Evolutionary conservation across 2,797 vertebrate species (phyloP), one percentile per base, ranked within the genome.

Genomic region (Danio choprae): DNA sequence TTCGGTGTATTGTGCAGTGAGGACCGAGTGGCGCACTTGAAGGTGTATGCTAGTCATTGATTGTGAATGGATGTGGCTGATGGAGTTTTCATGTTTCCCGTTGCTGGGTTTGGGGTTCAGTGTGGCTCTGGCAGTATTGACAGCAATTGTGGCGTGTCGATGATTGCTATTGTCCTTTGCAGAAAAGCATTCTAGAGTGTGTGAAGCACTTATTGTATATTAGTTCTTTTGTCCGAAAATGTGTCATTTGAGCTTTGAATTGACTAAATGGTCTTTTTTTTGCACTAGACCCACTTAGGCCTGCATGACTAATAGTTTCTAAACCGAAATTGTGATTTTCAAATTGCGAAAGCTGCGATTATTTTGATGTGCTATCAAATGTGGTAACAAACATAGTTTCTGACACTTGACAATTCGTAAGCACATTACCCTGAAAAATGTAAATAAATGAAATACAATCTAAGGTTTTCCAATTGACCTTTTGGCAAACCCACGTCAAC

Each of bases 21-120:
- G 20, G 3, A 44, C 43, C 15, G 53, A 16, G 6, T 53, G n/a
- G 10, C n/a, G 9, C 44, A 38, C 56, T 20, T 12, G 22, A 18
- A 29, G n/a, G 46, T 20, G 18, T 43, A 29, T 0, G 1, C 15
- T 38, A 13, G 20, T 36, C 44, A 29, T 38, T 77, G 53, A 68
- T 59, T 59, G 40, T 59, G 41, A 68, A 77, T 18, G 11, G 64
- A 68, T 46, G 64, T 77, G 40, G 5, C 20, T 55, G 15, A 56
- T 55, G 62, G 4, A 9, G 53, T 68, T 58, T 20, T 29, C 36
- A 16, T 51, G 13, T 44, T 29, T 77, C 55, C 43, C n/a, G 1
- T 38, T 22, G 62, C 18, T 64, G 67, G 36, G 7, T 41, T 43
- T 3, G 9, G 7, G 9, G 13, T 58, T 44, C 13, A 60, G 29